Evolutionary conservation across 2,888 invertebrate genomes (phyloP), one percentile per base, ranked within the genome.

Genomic region (Sthenelais limicola): DNA sequence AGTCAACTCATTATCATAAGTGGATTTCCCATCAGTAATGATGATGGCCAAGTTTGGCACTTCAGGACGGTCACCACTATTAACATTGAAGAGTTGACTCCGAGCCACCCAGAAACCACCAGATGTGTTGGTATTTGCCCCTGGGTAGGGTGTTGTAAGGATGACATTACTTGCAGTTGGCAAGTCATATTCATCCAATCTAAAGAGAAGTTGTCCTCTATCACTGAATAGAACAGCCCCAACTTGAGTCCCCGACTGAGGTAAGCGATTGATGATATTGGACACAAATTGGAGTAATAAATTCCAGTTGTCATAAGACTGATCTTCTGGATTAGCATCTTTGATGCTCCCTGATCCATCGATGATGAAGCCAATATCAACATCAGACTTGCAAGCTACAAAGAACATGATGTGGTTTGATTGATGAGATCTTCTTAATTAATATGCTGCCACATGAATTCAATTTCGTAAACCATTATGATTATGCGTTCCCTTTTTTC

Each of bases 101-200:
- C 35, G 15, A 15, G 62, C 62, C 24, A 62, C 24, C n/a, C 26
- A 62, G n/a, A 62, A 3, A 38, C 62, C 62, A 1, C 62, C 62
- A 38, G 62, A 62, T 1, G 62, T 62, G 62, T 62, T 62, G 3
- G 77, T 75, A 33, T 68, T 73, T 3, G 72, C 74, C 1, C 71
- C 70, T 21, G 33, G 47, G 68, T 76, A 76, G 3, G 28, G n/a
- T 7, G 74, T 74, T 18, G 18, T 15, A n/a, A 30, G 9, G 24
- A 76, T 74, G 3, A 24, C 62, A 38, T 26, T n/a, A n/a, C n/a
- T n/a, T n/a, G n/a, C n/a, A 26, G 26, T 7, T 26, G 9, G 24
- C 21, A 54, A 56, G n/a, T 54, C 49, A 26, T 52, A 47, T 24
- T 56, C 12, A 51, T 74, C 30, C 9, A 54, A 32, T 28, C 30